A percentile compares a stretch with the other conserved stretches of the same genome.
These are phyloP conservation scores for Epizoanthus rinbou DNA, from an alignment of 92 coral and sea anemone genomes.

Conservation along the genomic window DNA sequence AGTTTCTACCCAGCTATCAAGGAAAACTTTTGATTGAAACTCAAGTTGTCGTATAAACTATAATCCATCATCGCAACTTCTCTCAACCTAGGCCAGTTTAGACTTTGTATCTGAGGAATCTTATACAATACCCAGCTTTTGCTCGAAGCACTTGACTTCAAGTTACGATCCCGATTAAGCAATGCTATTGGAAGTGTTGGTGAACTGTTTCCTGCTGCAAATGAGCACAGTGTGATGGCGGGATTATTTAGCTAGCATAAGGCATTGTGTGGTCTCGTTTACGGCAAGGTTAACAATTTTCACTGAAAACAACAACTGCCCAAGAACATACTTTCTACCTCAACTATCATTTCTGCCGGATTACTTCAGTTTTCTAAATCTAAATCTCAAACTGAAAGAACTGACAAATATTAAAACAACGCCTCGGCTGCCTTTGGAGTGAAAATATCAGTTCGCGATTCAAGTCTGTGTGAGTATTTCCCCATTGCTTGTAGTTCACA, in stretches of 20 bases:
- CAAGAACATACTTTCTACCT: not conserved
- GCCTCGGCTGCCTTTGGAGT: no score
- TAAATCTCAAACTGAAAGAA: no score
- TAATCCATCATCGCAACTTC: not conserved
- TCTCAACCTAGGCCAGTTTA: not conserved
- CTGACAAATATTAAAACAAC: no score
- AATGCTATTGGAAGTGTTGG: not conserved
- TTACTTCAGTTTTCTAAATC: not conserved
- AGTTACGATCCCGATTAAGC: not conserved
- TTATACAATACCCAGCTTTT: no score
- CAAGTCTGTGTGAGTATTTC: no score
- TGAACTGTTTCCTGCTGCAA: not conserved
- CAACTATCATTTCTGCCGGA: not conserved
- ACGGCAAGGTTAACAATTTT: not conserved
- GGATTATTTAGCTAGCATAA: no score
- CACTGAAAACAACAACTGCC: not conserved
- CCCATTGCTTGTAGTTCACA: no score
- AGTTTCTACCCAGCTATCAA: conserved; percentile 1
- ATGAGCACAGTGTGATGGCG: not conserved
- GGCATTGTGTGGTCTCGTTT: not conserved
- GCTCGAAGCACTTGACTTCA: not conserved
- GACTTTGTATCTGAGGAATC: no score
- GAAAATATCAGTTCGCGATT: no score
- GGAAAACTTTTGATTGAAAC: conserved; percentile 2
- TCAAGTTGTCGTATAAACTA: not conserved